These are phyloP conservation scores for Onchidella celtica DNA, from an alignment of 2,888 invertebrate species.

Conservation along the genomic window DNA sequence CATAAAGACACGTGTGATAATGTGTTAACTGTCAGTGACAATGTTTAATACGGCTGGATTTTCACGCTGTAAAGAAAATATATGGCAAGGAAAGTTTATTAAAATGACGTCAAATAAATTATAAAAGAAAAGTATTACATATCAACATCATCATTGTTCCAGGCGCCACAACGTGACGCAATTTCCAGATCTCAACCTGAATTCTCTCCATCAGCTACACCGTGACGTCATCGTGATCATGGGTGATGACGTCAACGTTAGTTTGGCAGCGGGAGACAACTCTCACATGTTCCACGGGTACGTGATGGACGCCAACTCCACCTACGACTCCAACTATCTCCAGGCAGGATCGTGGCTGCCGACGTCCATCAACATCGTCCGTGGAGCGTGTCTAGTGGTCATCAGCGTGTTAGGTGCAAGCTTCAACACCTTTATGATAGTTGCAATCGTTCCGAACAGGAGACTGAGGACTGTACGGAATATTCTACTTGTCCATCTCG, in stretches of 20 bases:
- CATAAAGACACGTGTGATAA: too few species aligned
- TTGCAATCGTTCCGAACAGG: constrained; percentile 40
- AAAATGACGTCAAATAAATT: too few species aligned
- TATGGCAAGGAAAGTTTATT: too few species aligned
- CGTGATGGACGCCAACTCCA: background rate
- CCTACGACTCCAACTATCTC: background rate
- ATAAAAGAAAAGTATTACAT: too few species aligned
- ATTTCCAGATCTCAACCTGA: background rate
- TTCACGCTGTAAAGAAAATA: too few species aligned
- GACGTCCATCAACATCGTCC: constrained; percentile 12
- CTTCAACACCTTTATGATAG: constrained; percentile 45
- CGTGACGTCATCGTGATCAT: constrained; percentile 2
- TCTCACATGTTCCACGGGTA: background rate
- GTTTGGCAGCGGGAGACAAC: background rate
- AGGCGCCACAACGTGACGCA: background rate
- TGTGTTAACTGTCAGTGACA: too few species aligned
- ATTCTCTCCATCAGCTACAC: background rate
- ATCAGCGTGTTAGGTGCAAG: constrained; percentile 30
- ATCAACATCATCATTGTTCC: too few species aligned
- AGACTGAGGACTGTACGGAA: constrained; percentile 25
- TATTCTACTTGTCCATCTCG: constrained; percentile 31
- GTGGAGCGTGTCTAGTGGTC: constrained; percentile 34
- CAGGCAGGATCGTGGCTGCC: background rate
- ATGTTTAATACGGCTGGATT: too few species aligned
- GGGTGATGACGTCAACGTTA: constrained; percentile 29